phyloP scores from a whole-genome alignment of 2,797 vertebrate genomes.

The Karalla daura region DNA sequence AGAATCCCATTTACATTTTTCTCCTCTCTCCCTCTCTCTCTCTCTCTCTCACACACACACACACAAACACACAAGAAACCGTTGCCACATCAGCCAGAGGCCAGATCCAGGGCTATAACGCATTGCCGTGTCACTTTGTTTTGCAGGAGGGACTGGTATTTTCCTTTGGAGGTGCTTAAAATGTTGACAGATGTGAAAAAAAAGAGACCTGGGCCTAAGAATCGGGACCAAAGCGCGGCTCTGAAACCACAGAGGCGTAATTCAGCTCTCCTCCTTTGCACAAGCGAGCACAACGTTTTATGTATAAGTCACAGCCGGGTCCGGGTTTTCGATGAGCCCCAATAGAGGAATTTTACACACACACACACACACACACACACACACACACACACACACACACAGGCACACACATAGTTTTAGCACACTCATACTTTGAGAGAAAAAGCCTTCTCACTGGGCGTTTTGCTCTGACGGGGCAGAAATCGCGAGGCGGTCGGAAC shows the following conservation, averaged over 20 bases:
- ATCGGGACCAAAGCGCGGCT: neutral
- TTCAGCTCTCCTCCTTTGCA: neutral
- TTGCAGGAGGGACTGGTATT: too few relatives aligned
- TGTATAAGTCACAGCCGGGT: too few relatives aligned
- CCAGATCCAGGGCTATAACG: neutral
- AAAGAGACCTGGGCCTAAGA: too few relatives aligned
- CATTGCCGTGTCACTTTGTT: neutral
- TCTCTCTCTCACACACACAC: too few relatives aligned
- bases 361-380: too few relatives aligned
- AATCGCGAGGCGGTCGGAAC: neutral
- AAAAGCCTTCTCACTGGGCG: neutral
- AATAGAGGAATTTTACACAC: too few relatives aligned
- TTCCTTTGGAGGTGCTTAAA: neutral
- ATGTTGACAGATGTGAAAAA: neutral
- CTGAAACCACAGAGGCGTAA: neutral
- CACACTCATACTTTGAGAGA: neutral
- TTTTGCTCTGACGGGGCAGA: neutral
- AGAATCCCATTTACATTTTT: too few relatives aligned
- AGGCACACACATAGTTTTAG: too few relatives aligned
- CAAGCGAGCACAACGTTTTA: neutral
- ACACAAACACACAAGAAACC: too few relatives aligned
- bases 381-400: too few relatives aligned
- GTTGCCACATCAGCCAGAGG: neutral
- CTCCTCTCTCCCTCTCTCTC: too few relatives aligned
- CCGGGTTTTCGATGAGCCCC: too few relatives aligned